Percentiles rank a stretch among this genome's conserved stretches.
Conservation (phyloP, 2,113 vertebrate genomes). For the Pomatostomus ruficeps region DNA sequence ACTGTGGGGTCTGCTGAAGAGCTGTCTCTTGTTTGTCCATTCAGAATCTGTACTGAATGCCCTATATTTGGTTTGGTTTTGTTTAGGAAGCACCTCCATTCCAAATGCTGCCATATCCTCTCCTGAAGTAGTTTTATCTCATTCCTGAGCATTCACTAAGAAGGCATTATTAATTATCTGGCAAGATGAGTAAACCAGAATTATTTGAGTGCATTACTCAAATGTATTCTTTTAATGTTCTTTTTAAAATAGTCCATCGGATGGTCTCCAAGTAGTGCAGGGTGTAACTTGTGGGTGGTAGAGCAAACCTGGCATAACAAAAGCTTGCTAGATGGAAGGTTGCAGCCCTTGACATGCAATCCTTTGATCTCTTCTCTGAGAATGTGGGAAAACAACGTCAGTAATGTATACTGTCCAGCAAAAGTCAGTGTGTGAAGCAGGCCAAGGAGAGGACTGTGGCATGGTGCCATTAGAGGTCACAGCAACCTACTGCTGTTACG, state of each 20-base stretch:
- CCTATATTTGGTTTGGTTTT: background rate
- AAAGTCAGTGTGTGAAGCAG: background rate
- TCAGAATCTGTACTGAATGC: background rate
- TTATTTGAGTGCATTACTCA: background rate
- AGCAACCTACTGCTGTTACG: background rate
- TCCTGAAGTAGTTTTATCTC: background rate
- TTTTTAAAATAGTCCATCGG: background rate
- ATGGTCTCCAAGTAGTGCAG: background rate
- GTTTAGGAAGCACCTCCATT: background rate
- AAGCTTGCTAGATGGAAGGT: background rate
- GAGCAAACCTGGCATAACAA: conserved; percentile 7
- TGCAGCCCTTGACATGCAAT: background rate
- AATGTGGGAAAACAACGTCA: background rate
- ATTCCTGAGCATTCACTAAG: background rate
- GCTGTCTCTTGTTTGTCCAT: background rate
- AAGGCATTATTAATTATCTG: background rate
- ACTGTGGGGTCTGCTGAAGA: background rate
- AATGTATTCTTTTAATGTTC: background rate
- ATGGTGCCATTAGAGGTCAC: conserved; percentile 27
- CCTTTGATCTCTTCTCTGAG: conserved; percentile 12
- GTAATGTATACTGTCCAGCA: background rate
- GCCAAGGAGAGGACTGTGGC: conserved; percentile 22
- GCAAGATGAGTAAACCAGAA: background rate
- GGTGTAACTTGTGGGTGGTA: background rate
- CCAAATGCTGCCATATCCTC: background rate